Conservation (phyloP, 2,113 vertebrate genomes). For the Phaethornis superciliosus region DNA sequence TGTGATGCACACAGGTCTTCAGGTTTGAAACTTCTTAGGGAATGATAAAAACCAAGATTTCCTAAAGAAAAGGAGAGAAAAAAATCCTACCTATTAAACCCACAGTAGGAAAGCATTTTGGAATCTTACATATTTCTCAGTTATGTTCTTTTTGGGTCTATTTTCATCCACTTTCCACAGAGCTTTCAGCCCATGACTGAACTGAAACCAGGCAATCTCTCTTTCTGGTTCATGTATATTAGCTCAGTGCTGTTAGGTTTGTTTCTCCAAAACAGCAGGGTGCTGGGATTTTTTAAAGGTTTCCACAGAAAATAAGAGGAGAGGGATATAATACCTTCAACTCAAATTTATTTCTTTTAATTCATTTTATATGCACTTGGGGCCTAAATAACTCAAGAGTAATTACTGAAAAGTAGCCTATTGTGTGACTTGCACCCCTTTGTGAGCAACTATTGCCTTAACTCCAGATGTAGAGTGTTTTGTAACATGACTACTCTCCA, state of each 20-base stretch:
- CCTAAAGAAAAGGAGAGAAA: background rate
- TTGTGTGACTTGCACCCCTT: constrained; percentile 64
- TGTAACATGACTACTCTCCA: background rate
- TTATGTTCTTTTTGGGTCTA: constrained; percentile 8
- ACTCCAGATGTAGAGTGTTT: constrained; percentile 58
- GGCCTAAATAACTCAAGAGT: constrained; percentile 59
- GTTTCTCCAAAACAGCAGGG: constrained; percentile 59
- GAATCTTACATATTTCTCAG: background rate
- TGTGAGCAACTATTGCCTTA: constrained; percentile 53
- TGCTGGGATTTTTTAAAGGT: constrained; percentile 55
- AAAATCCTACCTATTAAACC: background rate
- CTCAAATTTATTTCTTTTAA: constrained; percentile 70
- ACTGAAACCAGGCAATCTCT: constrained; percentile 26
- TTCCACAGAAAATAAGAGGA: constrained; percentile 60
- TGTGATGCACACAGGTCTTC: background rate
- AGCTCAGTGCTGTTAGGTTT: constrained; percentile 43
- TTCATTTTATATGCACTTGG: constrained; percentile 67
- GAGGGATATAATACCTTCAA: constrained; percentile 62
- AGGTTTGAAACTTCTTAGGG: background rate
- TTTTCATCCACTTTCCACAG: constrained; percentile 19
- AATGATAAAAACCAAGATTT: background rate
- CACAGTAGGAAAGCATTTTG: background rate
- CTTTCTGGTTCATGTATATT: constrained; percentile 55
- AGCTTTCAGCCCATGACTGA: constrained; percentile 17
- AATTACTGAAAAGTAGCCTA: constrained; percentile 63